Base-by-base conservation (phyloP, 2,888 invertebrate genomes). In the Nomada hirtipes region DNA sequence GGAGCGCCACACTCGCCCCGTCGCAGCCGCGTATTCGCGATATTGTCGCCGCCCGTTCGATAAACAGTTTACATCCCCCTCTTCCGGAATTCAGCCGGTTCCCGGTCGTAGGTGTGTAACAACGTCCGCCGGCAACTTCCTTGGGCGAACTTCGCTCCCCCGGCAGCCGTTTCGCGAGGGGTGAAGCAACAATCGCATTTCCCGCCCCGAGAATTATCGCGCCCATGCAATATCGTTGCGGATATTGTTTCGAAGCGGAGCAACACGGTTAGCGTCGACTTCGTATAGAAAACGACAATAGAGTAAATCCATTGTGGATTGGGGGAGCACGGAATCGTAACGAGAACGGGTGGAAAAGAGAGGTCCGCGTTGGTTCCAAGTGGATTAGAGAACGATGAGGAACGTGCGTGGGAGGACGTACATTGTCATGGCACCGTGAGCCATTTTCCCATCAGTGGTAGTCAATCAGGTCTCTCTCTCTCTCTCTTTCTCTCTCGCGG, bases 181-280 rank as follows among this genome's bases (percentile, higher is more conserved):
- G 86, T 86, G 88, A 87, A 81, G 89, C 86, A 92, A 92, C 93
- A 93, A 93, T 93, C 89, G 90, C 85, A 92, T 93, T 93, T 93
- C 93, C 92, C 90, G 88, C 88, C 76, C 36, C 60, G 89, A 88
- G 92, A 92, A 93, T 92, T 91, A 90, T 91, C 90, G 89, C 89
- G 88, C 90, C 91, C 90, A 89, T 90, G 93, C 92, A 93, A 93
- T 93, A 92, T 92, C 91, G 90, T 90, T 90, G 90, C 93, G 93
- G 93, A 93, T 93, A 93, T 93, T 93, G 93, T 93, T 92, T 91
- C 89, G 86, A 90, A 90, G 89, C 89, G 88, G 86, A 71, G 82
- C 86, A 80, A 78, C 79, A 67, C 68, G 70, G 75, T 77, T 80
- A 79, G 63, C 42, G 36, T 42, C 36, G 53, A 11, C n/a, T 23